phyloP scores from a whole-genome alignment of 2,888 invertebrate genomes.

The Philereme vetulata region DNA sequence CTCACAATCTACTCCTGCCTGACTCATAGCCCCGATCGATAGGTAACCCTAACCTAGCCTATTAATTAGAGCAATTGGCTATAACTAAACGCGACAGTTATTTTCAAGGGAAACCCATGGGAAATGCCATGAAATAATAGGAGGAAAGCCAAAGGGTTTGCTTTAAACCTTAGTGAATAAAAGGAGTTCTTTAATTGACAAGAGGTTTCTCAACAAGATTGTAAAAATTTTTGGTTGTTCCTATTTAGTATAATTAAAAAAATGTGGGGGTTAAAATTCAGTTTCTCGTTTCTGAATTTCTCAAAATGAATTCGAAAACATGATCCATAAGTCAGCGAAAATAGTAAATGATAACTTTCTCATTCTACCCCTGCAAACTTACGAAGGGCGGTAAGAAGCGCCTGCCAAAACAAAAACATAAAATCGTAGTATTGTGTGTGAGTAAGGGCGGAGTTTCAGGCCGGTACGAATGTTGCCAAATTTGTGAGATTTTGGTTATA shows the following conservation, averaged over 20 bases:
- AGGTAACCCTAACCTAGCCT: slow-evolving; percentile 10
- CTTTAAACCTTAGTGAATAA: too few relatives aligned
- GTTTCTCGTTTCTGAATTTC: too few relatives aligned
- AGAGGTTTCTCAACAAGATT: too few relatives aligned
- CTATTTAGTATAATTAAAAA: too few relatives aligned
- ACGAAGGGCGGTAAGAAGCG: slow-evolving; percentile 50
- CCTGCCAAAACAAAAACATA: slow-evolving; percentile 41
- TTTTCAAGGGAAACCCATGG: slow-evolving; percentile 30
- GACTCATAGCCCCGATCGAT: slow-evolving; percentile 15
- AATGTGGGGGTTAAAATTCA: neutral
- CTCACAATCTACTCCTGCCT: slow-evolving; percentile 1
- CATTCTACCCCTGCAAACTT: slow-evolving; percentile 25
- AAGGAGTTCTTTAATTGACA: too few relatives aligned
- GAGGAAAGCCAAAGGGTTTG: neutral
- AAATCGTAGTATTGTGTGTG: slow-evolving; percentile 30
- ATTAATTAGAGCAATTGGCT: slow-evolving; percentile 6
- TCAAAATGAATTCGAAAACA: neutral
- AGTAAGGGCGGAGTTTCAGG: slow-evolving; percentile 57
- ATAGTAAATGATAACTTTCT: slow-evolving; percentile 41
- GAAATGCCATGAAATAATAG: slow-evolving; percentile 17
- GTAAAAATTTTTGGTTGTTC: too few relatives aligned
- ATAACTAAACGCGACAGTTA: slow-evolving; percentile 1
- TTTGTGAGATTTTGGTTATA: slow-evolving; percentile 10
- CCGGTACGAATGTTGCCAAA: slow-evolving; percentile 25
- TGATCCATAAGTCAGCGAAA: slow-evolving; percentile 22